These are phyloP conservation scores for Papilio glaucus DNA, from an alignment of 1,140 invertebrate species.

Conservation along the genomic window DNA sequence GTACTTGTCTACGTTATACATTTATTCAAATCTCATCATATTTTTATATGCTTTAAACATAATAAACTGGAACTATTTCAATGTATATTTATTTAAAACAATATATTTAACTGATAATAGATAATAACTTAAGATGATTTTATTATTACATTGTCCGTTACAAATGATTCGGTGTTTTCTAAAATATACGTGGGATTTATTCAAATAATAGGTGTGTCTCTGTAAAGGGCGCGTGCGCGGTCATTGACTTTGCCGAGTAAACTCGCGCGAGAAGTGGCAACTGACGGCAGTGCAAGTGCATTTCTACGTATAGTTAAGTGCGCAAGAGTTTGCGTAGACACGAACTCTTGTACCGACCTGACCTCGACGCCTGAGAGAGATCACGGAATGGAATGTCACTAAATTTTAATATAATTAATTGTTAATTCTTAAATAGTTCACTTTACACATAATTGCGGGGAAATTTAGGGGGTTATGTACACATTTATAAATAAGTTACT, in stretches of 20 bases:
- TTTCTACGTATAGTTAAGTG: conserved; percentile 42
- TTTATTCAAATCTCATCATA: neutral
- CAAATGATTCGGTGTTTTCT: neutral
- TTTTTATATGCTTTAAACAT: neutral
- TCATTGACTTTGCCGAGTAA: conserved; percentile 63
- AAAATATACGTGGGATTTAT: conserved; percentile 13
- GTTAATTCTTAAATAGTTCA: no score
- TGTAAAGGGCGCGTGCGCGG: conserved; percentile 67
- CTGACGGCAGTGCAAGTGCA: conserved; percentile 43
- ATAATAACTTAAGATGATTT: neutral
- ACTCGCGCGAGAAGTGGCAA: conserved; percentile 35
- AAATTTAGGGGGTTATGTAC: no score
- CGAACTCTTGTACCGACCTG: conserved; percentile 32
- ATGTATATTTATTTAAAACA: neutral
- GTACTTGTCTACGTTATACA: no score
- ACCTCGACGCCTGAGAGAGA: conserved; percentile 14
- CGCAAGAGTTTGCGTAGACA: conserved; percentile 32
- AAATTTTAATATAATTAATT: neutral
- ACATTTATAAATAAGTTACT: no score
- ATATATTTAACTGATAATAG: neutral
- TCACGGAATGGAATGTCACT: neutral
- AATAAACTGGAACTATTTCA: neutral
- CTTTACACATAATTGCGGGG: no score
- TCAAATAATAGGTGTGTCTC: conserved; percentile 27
- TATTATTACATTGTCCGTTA: neutral